Evolutionary conservation across 2,113 vertebrate species (phyloP).

Genomic region (Xenopus borealis): DNA sequence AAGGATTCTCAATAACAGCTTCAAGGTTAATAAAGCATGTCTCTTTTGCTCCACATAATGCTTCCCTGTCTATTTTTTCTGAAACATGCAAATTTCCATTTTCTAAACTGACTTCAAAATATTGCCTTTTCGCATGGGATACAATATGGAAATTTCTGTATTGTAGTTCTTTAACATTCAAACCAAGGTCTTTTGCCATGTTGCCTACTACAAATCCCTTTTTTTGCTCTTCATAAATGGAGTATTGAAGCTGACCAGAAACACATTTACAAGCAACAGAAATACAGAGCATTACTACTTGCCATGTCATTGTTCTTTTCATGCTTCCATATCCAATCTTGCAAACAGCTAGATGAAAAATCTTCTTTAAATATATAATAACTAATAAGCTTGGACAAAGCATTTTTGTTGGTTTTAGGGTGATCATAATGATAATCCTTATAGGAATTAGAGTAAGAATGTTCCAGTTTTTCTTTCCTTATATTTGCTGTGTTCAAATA

Average conservation of each 20-base stretch:
- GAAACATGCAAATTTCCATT: slow-evolving; percentile 47
- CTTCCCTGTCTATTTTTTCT: slow-evolving; percentile 72
- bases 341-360: neutral
- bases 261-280: neutral
- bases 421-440: no score
- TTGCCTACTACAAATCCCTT: slow-evolving; percentile 13
- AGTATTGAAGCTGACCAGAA: slow-evolving; percentile 7
- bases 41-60: slow-evolving; percentile 59
- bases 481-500: neutral
- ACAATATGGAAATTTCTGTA: slow-evolving; percentile 4
- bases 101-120: slow-evolving; percentile 17
- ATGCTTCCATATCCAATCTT: slow-evolving; percentile 21
- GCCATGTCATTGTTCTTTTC: slow-evolving; percentile 31
- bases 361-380: neutral
- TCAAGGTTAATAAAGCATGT: slow-evolving; percentile 50
- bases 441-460: neutral
- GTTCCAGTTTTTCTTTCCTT: neutral
- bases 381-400: neutral
- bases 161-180: slow-evolving; percentile 4
- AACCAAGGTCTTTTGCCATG: slow-evolving; percentile 19
- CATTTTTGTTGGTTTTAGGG: neutral
- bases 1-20: slow-evolving; percentile 1
- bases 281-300: slow-evolving; percentile 37
- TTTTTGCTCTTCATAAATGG: slow-evolving; percentile 6
- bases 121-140: neutral